phyloP scores from a whole-genome alignment of 2,797 vertebrate genomes.

The Cossypha caffra region DNA sequence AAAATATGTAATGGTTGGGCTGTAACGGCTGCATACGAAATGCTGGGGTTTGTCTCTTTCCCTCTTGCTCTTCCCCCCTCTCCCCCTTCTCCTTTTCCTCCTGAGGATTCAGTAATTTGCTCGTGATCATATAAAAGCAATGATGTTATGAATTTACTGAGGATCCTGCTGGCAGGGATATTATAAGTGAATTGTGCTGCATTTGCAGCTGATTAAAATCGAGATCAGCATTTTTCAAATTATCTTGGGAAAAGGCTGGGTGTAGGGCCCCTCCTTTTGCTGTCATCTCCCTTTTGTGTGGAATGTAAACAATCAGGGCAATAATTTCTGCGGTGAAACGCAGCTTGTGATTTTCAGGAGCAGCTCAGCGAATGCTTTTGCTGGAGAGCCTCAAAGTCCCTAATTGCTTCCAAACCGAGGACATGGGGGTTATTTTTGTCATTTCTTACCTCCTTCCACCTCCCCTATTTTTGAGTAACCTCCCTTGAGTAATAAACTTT shows the following conservation, averaged over 20 bases:
- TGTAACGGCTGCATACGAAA: neutral
- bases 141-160: slow-evolving; percentile 67
- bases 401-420: neutral
- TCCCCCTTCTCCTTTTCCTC: slow-evolving; percentile 11
- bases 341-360: neutral
- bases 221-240: slow-evolving; percentile 73
- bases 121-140: slow-evolving; percentile 53
- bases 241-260: slow-evolving; percentile 51
- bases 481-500: slow-evolving; percentile 10
- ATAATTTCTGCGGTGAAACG: neutral
- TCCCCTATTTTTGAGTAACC: neutral
- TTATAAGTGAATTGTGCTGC: slow-evolving; percentile 70
- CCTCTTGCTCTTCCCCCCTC: neutral
- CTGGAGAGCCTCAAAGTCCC: neutral
- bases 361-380: neutral
- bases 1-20: slow-evolving; percentile 49
- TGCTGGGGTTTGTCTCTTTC: neutral
- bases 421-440: neutral
- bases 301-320: slow-evolving; percentile 55
- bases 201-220: slow-evolving; percentile 70
- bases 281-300: slow-evolving; percentile 54
- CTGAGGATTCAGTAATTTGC: slow-evolving; percentile 66
- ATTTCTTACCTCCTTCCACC: neutral
- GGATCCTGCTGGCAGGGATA: slow-evolving; percentile 64
- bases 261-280: slow-evolving; percentile 1